phyloP scores from a whole-genome alignment of 1,140 invertebrate genomes.

The Brachionus angularis region DNA sequence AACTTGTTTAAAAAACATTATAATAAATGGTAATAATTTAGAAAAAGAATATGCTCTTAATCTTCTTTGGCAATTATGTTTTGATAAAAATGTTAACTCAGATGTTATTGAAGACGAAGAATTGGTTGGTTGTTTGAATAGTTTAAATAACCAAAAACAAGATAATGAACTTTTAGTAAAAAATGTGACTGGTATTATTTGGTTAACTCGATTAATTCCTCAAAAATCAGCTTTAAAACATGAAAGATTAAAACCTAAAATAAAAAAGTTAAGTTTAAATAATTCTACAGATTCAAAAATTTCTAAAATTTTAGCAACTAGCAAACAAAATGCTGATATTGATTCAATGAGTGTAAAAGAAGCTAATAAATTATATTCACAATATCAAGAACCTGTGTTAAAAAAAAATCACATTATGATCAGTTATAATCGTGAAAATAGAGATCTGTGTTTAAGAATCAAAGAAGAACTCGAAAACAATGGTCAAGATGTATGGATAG shows the following conservation, averaged over 20 bases:
- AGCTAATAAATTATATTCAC: not conserved
- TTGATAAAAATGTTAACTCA: not conserved
- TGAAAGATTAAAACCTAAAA: no score
- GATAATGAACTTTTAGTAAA: constrained; percentile 1
- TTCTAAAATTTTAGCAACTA: no score
- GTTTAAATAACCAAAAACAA: not conserved
- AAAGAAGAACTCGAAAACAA: not conserved
- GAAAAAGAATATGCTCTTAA: constrained; percentile 11
- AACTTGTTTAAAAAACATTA: not conserved
- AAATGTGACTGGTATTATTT: constrained; percentile 7
- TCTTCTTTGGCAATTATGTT: constrained; percentile 17
- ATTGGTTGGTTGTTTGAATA: not conserved
- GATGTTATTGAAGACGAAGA: not conserved
- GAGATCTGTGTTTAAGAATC: constrained; percentile 17
- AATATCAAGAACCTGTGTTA: not conserved
- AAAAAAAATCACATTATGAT: constrained; percentile 25
- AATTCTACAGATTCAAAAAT: no score
- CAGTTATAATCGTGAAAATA: constrained; percentile 17
- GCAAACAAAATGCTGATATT: constrained; percentile 1
- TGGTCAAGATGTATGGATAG: constrained; percentile 46
- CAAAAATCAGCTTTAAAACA: no score
- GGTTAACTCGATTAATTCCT: not conserved
- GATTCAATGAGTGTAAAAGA: not conserved
- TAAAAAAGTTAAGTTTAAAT: no score
- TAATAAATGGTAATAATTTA: not conserved